Evolutionary conservation across 2,888 invertebrate species (phyloP), one percentile per base, ranked within the genome.

Genomic region (Atethmia centrago): DNA sequence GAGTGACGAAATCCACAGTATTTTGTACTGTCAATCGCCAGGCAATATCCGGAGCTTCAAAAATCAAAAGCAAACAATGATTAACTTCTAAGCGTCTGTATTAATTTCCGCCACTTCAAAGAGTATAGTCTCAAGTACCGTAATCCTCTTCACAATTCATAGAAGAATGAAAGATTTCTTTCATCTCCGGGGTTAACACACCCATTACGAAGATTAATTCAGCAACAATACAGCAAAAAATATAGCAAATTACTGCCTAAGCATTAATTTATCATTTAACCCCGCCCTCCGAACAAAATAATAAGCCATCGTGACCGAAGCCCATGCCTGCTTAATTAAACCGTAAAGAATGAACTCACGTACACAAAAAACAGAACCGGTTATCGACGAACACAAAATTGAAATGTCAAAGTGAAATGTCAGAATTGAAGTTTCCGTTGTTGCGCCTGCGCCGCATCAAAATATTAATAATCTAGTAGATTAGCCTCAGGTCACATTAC

Each of bases 161-260:
- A 83, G 74, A 85, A 76, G 79, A 82, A 73, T 63, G 70, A 87
- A 88, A 82, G 81, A 78, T 85, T 84, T 86, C 83, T 83, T 83
- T 79, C 79, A 82, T 82, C 83, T 77, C 80, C 67, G 78, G 82
- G 90, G 91, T 91, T 88, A 91, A 86, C 79, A 88, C 70, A 82
- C 91, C 88, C 89, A 91, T 90, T 88, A 87, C 72, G 31, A 81
- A 83, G 88, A 89, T 89, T 90, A 88, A 88, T 90, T 90, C 81
- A 82, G 74, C 86, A 89, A 88, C 87, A 89, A 88, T 88, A 74
- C 80, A 85, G 88, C 88, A 92, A 92, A 93, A 94, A 93, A 92
- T 88, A 79, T 83, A 89, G 90, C 92, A 92, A 93, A 94, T 94
- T 93, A 91, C 92, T 82, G 88, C 88, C 91, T 93, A 91, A 93